A percentile compares a stretch with the other conserved stretches of the same genome.
phyloP scores from a whole-genome alignment of 2,888 invertebrate species.

The Orthonevra nobilis region DNA sequence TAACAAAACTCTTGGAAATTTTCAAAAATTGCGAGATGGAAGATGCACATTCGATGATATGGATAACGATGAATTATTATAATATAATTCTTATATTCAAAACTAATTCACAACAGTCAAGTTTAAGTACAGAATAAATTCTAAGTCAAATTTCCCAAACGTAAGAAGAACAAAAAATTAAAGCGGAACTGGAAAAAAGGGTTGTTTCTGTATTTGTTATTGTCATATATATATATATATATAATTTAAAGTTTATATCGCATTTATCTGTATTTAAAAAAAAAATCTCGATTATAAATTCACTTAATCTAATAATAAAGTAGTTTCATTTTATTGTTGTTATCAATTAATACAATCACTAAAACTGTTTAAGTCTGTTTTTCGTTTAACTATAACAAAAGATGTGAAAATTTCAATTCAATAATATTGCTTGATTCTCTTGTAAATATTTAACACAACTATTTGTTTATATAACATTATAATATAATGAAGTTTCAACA shows the following conservation, averaged over 20 bases:
- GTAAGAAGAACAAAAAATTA: constrained; percentile 6
- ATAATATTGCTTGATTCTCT: constrained; percentile 32
- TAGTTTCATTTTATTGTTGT: constrained; percentile 16
- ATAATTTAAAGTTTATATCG: constrained; percentile 50
- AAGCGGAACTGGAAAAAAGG: too few relatives aligned
- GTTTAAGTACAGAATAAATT: not conserved
- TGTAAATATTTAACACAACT: constrained; percentile 41
- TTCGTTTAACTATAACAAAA: constrained; percentile 31
- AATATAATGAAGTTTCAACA: constrained; percentile 52
- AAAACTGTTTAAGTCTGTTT: constrained; percentile 25
- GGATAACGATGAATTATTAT: constrained; percentile 8
- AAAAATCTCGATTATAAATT: constrained; percentile 45
- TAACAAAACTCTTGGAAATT: too few relatives aligned
- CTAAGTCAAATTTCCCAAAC: constrained; percentile 5
- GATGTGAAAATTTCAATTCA: constrained; percentile 29
- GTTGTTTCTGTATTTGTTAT: constrained; percentile 43
- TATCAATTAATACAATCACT: constrained; percentile 20
- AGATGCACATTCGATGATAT: constrained; percentile 54
- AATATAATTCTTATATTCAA: too few relatives aligned
- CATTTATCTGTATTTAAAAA: constrained; percentile 38
- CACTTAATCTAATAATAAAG: constrained; percentile 40
- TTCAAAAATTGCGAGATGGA: constrained; percentile 21
- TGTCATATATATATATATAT: constrained; percentile 66
- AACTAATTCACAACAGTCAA: constrained; percentile 24
- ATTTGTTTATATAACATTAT: constrained; percentile 30